A percentile compares a stretch with the other conserved stretches of the same genome.
phyloP scores from a whole-genome alignment of 1,140 invertebrate genomes.

The Leptinotarsa lineolata region DNA sequence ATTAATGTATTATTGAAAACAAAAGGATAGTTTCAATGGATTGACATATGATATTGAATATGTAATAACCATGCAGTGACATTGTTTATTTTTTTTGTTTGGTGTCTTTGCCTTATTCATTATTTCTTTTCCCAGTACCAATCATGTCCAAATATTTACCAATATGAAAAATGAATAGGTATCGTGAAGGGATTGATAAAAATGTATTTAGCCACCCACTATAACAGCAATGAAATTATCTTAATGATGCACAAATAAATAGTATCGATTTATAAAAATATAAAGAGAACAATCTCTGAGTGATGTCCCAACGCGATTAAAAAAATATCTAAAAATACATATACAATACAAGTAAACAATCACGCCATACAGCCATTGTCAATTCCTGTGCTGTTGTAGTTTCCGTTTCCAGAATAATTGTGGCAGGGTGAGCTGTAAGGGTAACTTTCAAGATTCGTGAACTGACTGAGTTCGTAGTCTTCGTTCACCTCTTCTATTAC shows the following conservation, averaged over 20 bases:
- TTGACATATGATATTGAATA: no score
- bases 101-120: no score
- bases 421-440: slow-evolving; percentile 49
- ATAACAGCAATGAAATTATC: background rate
- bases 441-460: slow-evolving; percentile 50
- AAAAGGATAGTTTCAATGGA: no score
- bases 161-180: no score
- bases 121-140: no score
- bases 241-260: background rate
- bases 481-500: slow-evolving; percentile 50
- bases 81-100: no score
- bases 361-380: slow-evolving; percentile 56
- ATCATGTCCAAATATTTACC: no score
- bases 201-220: background rate
- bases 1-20: no score
- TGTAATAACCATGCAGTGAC: no score
- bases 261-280: background rate
- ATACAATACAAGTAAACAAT: slow-evolving; percentile 10
- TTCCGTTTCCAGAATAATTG: slow-evolving; percentile 47
- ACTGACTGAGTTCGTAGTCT: slow-evolving; percentile 42
- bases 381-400: slow-evolving; percentile 45
- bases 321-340: background rate
- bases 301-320: background rate
- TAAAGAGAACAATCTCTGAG: background rate
- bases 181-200: no score